Conservation (phyloP, 2,888 invertebrate genomes). For the Bursaphelenchus okinawaensis region DNA sequence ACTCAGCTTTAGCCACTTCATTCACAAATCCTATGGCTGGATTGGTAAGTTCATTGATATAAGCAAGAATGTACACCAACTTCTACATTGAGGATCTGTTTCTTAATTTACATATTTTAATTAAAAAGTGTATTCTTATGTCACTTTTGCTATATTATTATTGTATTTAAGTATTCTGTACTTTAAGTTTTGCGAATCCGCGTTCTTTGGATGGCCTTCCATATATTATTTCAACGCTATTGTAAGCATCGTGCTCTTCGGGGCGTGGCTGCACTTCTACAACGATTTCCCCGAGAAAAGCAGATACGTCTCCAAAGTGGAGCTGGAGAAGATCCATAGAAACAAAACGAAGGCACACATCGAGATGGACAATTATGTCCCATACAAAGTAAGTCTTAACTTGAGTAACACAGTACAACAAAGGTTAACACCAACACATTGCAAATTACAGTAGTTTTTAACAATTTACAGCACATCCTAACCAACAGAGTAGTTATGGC, state of each 20-base stretch:
- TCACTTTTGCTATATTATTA: too few relatives aligned
- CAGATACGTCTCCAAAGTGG: conserved; percentile 16
- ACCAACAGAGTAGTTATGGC: conserved; percentile 30
- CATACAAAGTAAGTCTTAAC: conserved; percentile 17
- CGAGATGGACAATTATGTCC: conserved; percentile 23
- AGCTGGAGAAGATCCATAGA: conserved; percentile 19
- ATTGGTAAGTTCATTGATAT: conserved; percentile 34
- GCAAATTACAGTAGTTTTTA: not conserved
- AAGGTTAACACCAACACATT: too few relatives aligned
- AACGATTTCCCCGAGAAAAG: conserved; percentile 21
- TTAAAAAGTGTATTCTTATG: too few relatives aligned
- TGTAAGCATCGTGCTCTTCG: conserved; percentile 20
- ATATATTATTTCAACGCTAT: conserved; percentile 28
- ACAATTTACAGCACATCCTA: conserved; percentile 28
- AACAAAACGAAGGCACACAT: conserved; percentile 26
- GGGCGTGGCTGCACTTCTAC: conserved; percentile 25
- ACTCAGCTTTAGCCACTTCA: conserved; percentile 39
- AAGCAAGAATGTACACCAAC: too few relatives aligned
- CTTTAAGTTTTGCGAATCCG: conserved; percentile 20
- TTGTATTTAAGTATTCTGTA: not conserved
- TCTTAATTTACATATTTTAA: too few relatives aligned
- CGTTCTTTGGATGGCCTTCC: conserved; percentile 26
- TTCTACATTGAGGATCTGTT: too few relatives aligned
- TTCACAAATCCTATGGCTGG: conserved; percentile 44
- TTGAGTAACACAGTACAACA: not conserved